Conservation (phyloP, 2,797 vertebrate species). For the Eremophila alpestris region DNA sequence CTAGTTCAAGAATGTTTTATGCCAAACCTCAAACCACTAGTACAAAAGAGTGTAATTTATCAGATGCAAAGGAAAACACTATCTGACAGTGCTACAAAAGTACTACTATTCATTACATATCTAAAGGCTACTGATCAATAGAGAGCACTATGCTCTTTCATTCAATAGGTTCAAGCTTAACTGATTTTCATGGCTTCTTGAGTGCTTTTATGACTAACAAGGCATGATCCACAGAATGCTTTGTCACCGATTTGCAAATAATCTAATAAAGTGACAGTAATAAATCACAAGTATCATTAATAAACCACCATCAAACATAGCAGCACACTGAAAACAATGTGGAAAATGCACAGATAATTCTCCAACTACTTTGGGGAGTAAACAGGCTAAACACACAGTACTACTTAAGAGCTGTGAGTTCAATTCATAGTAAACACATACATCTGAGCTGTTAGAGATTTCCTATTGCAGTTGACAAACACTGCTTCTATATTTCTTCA, state of each 20-base stretch:
- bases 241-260: slow-evolving; percentile 58
- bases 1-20: neutral
- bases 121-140: slow-evolving; percentile 67
- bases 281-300: slow-evolving; percentile 61
- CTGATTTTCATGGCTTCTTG: slow-evolving; percentile 71
- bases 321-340: neutral
- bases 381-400: neutral
- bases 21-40: neutral
- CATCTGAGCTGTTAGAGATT: neutral
- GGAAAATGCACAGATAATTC: slow-evolving; percentile 15
- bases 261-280: slow-evolving; percentile 60
- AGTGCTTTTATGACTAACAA: slow-evolving; percentile 65
- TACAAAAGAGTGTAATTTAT: slow-evolving; percentile 66
- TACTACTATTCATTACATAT: slow-evolving; percentile 60
- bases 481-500: neutral
- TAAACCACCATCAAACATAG: slow-evolving; percentile 58
- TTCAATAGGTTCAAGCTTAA: slow-evolving; percentile 68
- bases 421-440: neutral
- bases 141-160: slow-evolving; percentile 22
- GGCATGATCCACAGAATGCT: slow-evolving; percentile 44
- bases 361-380: neutral
- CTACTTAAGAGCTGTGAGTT: neutral
- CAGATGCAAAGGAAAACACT: slow-evolving; percentile 63
- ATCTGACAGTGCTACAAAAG: slow-evolving; percentile 43
- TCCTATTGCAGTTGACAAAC: neutral